These are phyloP conservation scores for Sebastes umbrosus DNA, from an alignment of 2,797 vertebrate genomes.

Conservation along the genomic window DNA sequence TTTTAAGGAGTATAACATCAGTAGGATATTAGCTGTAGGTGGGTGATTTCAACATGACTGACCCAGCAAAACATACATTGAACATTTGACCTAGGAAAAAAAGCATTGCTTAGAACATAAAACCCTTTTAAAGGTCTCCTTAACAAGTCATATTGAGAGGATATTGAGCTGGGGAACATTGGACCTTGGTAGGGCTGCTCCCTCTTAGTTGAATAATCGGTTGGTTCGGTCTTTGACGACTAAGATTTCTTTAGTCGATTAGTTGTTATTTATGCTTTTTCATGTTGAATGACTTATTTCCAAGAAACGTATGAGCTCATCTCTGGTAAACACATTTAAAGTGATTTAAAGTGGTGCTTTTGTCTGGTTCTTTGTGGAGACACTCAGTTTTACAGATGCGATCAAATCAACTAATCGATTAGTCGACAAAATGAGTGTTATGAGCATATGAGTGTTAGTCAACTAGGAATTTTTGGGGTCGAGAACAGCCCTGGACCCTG, in stretches of 20 bases:
- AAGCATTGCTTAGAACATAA: accelerated
- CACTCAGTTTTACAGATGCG: not conserved
- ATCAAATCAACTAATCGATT: not conserved
- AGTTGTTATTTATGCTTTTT: not conserved
- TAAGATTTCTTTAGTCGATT: not conserved
- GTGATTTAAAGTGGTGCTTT: not conserved
- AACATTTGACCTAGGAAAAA: not conserved
- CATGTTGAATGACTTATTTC: not conserved
- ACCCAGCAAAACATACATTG: not conserved
- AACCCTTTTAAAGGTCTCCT: too few relatives aligned
- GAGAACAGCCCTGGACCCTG: not conserved
- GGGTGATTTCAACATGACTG: not conserved
- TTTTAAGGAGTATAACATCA: not conserved
- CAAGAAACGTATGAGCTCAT: not conserved
- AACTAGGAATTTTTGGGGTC: not conserved
- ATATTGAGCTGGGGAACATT: too few relatives aligned
- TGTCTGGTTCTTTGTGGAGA: not conserved
- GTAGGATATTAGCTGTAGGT: not conserved
- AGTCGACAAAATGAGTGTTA: not conserved
- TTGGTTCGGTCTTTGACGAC: not conserved
- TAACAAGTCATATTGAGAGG: accelerated
- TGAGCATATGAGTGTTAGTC: not conserved
- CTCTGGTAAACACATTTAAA: not conserved
- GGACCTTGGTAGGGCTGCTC: too few relatives aligned
- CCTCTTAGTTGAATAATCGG: not conserved